These are phyloP conservation scores for human (Homo sapiens) DNA, from an alignment of 2,113 vertebrate genomes.

Conservation along the genomic window GRCh38 chr1:95316501-95317000, in stretches of 20 bases:
- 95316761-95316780: background rate
- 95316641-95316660: background rate
- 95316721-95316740: background rate
- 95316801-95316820: background rate
- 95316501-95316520: background rate
- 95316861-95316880: background rate
- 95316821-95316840: background rate
- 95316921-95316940: background rate
- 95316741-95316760: background rate
- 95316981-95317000: background rate
- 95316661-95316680: background rate
- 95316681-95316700: background rate
- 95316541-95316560: background rate
- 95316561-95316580: background rate
- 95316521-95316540: background rate
- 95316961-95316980: background rate
- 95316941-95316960: background rate
- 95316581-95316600: background rate
- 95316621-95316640: background rate
- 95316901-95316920: background rate
- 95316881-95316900: background rate
- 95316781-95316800: background rate
- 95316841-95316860: background rate
- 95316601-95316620: background rate
- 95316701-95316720: background rate